These are phyloP conservation scores for Trogon melanurus DNA, from an alignment of 2,113 vertebrate genomes.

Conservation along the genomic window DNA sequence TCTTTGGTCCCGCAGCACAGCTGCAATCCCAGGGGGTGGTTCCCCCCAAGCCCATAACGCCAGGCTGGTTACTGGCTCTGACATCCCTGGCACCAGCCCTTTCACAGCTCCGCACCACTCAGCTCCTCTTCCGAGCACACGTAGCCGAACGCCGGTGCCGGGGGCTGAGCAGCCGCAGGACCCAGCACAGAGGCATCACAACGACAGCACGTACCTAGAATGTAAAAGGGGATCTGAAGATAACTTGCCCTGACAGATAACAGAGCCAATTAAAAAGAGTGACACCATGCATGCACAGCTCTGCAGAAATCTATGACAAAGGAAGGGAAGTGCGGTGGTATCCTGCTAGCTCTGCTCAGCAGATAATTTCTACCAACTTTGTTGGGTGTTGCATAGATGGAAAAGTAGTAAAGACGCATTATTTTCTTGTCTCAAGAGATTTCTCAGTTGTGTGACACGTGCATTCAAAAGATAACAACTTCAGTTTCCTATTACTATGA, in stretches of 20 bases:
- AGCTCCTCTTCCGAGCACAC: neutral
- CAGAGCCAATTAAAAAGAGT: neutral
- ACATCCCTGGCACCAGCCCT: neutral
- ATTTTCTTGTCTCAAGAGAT: neutral
- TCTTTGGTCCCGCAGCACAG: neutral
- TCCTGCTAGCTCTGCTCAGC: neutral
- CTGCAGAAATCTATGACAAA: neutral
- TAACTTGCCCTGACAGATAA: neutral
- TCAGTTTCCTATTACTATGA: neutral
- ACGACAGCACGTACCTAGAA: neutral
- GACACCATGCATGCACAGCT: neutral
- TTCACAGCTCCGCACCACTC: fast-evolving
- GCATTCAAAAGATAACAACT: neutral
- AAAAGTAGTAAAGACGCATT: neutral
- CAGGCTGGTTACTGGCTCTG: neutral
- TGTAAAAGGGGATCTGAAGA: neutral
- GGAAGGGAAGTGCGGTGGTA: neutral
- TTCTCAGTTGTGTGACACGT: neutral
- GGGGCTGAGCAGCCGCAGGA: neutral
- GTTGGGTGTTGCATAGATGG: neutral
- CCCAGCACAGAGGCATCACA: fast-evolving
- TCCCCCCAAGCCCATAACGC: neutral
- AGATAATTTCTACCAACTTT: neutral
- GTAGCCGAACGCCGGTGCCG: fast-evolving
- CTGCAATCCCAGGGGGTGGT: neutral